Evolutionary conservation across 2,888 invertebrate genomes (phyloP).

Genomic region (Standfussiana lucernea): DNA sequence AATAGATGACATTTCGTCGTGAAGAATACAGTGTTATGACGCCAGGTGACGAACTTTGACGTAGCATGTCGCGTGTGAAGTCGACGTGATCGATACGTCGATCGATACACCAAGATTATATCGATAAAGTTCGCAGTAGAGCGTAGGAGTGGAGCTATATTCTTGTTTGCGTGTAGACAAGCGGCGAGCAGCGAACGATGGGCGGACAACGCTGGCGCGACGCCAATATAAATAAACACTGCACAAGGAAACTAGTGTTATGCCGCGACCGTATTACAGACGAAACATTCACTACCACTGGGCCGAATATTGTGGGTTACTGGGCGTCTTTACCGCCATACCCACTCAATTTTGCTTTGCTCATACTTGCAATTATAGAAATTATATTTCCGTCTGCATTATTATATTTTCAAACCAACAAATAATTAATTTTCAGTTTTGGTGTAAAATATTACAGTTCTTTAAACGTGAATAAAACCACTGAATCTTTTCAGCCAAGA

Average conservation of each 20-base stretch:
- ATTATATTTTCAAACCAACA: neutral
- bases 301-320: constrained; percentile 90
- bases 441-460: neutral
- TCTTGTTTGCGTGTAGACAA: constrained; percentile 85
- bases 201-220: constrained; percentile 87
- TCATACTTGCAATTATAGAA: constrained; percentile 31
- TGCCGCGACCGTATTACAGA: constrained; percentile 90
- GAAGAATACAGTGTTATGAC: constrained; percentile 80
- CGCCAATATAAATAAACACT: constrained; percentile 90
- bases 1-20: constrained; percentile 74
- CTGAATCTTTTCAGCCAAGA: constrained; percentile 5
- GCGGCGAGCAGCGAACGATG: constrained; percentile 81
- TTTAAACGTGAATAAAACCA: neutral
- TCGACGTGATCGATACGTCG: constrained; percentile 83
- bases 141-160: constrained; percentile 83
- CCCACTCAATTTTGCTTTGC: constrained; percentile 64
- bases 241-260: constrained; percentile 91
- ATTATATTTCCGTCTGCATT: constrained; percentile 24
- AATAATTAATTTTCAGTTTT: neutral
- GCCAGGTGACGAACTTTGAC: constrained; percentile 85
- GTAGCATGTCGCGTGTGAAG: constrained; percentile 75
- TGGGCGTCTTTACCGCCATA: constrained; percentile 78
- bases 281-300: constrained; percentile 90
- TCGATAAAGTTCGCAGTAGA: constrained; percentile 78
- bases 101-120: constrained; percentile 79